Conservation (phyloP, 2,113 vertebrate species). For the Acanthisitta chloris region DNA sequence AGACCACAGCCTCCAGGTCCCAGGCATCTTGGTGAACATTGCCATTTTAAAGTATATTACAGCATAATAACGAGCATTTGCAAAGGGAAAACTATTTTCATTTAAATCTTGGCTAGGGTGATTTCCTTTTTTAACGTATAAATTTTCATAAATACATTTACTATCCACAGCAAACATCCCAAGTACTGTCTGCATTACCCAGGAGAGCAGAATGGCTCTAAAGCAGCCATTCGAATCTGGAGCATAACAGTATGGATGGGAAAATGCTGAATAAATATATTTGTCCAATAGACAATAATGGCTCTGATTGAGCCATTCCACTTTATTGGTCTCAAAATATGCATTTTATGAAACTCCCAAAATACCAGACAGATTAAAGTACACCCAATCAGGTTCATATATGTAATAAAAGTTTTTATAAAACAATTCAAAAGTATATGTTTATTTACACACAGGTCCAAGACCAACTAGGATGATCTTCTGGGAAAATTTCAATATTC, state of each 20-base stretch:
- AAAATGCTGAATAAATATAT: constrained; percentile 33
- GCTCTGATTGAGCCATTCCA: constrained; percentile 42
- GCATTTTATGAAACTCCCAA: constrained; percentile 57
- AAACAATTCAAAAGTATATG: constrained; percentile 66
- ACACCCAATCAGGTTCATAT: constrained; percentile 50
- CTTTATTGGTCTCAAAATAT: constrained; percentile 61
- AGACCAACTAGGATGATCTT: constrained; percentile 53
- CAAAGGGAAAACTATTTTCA: constrained; percentile 34
- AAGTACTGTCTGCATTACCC: constrained; percentile 37
- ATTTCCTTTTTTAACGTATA: constrained; percentile 45
- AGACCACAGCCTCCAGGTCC: not conserved
- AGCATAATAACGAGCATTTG: not conserved
- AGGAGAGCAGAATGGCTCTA: constrained; percentile 64
- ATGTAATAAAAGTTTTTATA: constrained; percentile 68
- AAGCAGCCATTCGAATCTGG: constrained; percentile 57
- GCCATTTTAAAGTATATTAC: constrained; percentile 5
- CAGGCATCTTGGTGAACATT: not conserved
- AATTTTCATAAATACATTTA: constrained; percentile 60
- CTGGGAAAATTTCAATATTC: constrained; percentile 50
- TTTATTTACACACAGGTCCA: constrained; percentile 61
- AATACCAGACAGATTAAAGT: constrained; percentile 65
- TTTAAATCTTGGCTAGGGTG: constrained; percentile 14
- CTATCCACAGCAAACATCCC: constrained; percentile 56
- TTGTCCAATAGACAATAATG: constrained; percentile 62
- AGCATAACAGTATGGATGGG: constrained; percentile 26